Conservation (phyloP, 2,888 invertebrate genomes). For the Acanthosepion pharaonis region DNA sequence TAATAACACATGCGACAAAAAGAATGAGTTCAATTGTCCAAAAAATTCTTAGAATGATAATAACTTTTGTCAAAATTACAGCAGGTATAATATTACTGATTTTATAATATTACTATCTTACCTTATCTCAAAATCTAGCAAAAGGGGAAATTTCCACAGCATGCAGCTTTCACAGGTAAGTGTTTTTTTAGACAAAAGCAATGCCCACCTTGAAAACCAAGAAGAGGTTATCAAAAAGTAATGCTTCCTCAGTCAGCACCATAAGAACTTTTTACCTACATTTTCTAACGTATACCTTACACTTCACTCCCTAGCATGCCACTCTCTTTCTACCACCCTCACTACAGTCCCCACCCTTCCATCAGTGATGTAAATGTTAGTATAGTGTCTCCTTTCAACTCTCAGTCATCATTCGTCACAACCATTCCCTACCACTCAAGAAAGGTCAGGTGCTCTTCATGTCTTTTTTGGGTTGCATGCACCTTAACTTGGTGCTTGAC, state of each 20-base stretch:
- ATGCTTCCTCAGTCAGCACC: background rate
- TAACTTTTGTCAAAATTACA: no score
- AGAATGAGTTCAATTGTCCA: no score
- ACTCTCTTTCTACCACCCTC: background rate
- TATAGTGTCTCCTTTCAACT: background rate
- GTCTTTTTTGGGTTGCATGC: background rate
- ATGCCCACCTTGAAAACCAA: background rate
- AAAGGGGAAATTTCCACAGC: no score
- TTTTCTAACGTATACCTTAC: background rate
- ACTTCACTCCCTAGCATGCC: background rate
- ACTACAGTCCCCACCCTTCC: background rate
- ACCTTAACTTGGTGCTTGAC: background rate
- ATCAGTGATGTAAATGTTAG: background rate
- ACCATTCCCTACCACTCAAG: background rate
- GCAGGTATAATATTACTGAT: no score
- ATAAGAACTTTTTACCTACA: conserved; percentile 8
- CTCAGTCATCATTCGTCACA: background rate
- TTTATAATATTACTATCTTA: no score
- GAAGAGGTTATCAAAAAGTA: background rate
- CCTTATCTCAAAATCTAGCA: no score
- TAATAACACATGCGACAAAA: no score
- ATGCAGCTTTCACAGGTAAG: no score
- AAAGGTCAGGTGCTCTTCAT: background rate
- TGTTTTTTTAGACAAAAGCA: background rate
- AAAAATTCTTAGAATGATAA: no score